Evolutionary conservation across 2,113 vertebrate genomes (phyloP), one percentile per base, ranked within the genome.

Genomic region (Hippolais icterina): DNA sequence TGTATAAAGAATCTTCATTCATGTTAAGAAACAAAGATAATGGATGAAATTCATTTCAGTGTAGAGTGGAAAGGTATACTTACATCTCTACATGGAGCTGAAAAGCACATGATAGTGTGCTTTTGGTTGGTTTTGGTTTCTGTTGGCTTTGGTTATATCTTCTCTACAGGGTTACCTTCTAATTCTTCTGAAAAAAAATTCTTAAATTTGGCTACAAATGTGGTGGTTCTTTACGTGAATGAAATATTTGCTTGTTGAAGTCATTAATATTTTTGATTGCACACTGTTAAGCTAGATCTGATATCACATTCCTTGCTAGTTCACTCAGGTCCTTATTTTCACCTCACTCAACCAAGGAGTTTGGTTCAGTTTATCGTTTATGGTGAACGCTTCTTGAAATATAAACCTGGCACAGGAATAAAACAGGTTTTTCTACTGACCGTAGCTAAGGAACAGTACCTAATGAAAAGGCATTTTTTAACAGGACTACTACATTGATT

Each of bases 91-190:
- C 4, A 44, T 8, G 9, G 11, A 83, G 7, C 31, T 65, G 50
- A 80, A 72, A 89, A 47, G 7, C 0, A 0, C 9, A 5, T 10
- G 12, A 25, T 11, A 49, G 3, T 50, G n/a, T n/a, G n/a, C n/a
- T n/a, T n/a, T n/a, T n/a, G n/a, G n/a, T n/a, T n/a, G n/a, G n/a
- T n/a, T n/a, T n/a, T n/a, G n/a, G n/a, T n/a, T n/a, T 78, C 39
- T 52, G 5, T 19, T 64, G 10, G 10, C 10, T 78, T 82, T 41
- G 11, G 6, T 49, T 59, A 53, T 66, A 17, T 28, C 4, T 42
- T 71, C 15, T 75, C 8, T 28, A 39, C 4, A 60, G 22, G 9
- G 5, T 11, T 41, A 31, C 13, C 24, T 41, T 72, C 6, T 68
- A 52, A 35, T 28, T 37, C 3, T 85, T 79, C 28, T 41, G 15